Percentiles rank a stretch among this genome's conserved stretches.
phyloP scores from a whole-genome alignment of 2,888 invertebrate species.

The Cryptus armator region DNA sequence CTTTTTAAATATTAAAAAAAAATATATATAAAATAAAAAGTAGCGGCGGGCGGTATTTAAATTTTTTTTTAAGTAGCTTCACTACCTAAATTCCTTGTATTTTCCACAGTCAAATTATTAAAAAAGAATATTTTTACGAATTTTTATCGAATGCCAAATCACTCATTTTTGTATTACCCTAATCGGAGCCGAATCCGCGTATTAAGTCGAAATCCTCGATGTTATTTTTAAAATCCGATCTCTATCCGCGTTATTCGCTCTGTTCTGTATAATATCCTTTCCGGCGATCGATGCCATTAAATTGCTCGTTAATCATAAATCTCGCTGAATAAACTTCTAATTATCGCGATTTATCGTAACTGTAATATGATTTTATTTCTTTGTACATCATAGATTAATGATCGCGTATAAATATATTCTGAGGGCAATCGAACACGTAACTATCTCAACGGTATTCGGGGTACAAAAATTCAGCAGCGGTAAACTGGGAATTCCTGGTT shows the following conservation, averaged over 20 bases:
- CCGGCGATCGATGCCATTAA: neutral
- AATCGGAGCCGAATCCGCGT: no score
- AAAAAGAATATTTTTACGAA: no score
- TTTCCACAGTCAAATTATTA: no score
- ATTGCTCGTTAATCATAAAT: neutral
- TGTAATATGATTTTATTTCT: neutral
- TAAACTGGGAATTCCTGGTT: conserved; percentile 77
- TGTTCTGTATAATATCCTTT: neutral
- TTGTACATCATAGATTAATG: conserved; percentile 76
- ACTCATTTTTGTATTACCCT: no score
- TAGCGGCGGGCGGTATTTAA: no score
- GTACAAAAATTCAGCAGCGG: conserved; percentile 83
- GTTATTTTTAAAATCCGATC: neutral
- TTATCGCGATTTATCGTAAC: neutral
- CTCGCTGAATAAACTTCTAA: neutral
- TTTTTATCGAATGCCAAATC: no score
- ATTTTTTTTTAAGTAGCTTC: no score
- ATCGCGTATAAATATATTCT: conserved; percentile 85
- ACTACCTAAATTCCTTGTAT: no score
- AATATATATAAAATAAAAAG: no score
- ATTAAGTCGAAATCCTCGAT: neutral
- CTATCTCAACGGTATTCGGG: conserved; percentile 84
- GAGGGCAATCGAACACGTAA: conserved; percentile 84
- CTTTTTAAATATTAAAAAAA: no score
- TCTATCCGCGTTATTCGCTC: neutral